phyloP scores from a whole-genome alignment of 2,113 vertebrate genomes.

The Lagopus muta region DNA sequence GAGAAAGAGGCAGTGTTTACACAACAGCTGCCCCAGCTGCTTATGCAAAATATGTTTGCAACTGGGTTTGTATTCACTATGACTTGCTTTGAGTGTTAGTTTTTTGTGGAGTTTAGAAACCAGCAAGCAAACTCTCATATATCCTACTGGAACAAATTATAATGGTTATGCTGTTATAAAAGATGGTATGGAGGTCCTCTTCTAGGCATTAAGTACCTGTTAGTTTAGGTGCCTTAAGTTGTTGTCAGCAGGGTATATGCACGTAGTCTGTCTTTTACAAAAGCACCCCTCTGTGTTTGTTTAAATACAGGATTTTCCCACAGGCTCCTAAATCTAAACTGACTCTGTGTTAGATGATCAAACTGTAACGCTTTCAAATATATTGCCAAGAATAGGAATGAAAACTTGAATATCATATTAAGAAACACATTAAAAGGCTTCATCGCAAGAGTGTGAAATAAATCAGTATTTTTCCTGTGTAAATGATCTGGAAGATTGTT shows the following conservation, averaged over 20 bases:
- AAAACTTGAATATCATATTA: neutral
- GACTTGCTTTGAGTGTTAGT: neutral
- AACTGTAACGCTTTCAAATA: neutral
- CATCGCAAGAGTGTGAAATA: neutral
- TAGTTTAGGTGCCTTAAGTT: neutral
- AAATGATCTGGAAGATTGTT: neutral
- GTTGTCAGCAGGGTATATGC: neutral
- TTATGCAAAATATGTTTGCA: neutral
- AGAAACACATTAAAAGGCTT: neutral
- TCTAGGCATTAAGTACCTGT: neutral
- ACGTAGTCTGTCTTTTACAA: constrained; percentile 1
- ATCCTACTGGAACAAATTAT: neutral
- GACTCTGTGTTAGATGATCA: constrained; percentile 14
- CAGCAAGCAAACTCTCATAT: rapidly evolving
- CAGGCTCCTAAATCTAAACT: neutral
- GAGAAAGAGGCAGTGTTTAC: neutral
- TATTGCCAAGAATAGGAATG: neutral
- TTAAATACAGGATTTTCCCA: constrained; percentile 10
- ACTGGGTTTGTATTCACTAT: neutral
- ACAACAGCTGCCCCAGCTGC: neutral
- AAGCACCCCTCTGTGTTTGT: neutral
- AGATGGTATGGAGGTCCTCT: neutral
- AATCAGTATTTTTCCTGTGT: neutral
- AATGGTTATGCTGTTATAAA: neutral
- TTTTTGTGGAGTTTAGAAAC: neutral